Conservation (phyloP, 92 coral and sea anemone species). For the Phenganax stokvisi region DNA sequence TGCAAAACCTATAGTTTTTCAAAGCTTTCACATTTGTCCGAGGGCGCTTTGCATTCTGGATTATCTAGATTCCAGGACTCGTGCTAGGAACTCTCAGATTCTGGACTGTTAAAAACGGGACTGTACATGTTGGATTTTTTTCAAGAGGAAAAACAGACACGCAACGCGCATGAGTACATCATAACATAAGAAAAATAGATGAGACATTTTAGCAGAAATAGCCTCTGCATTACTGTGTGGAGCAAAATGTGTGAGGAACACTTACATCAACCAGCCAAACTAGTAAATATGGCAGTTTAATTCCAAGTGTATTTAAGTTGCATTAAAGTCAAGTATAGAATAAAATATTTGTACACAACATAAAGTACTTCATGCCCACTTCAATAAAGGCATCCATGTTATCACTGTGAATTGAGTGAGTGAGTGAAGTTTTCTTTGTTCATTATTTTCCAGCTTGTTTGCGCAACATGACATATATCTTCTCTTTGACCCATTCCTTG, state of each 20-base stretch:
- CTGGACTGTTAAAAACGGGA: background rate
- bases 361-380: background rate
- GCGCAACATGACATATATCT: slow-evolving; percentile 86
- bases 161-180: no score
- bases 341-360: slow-evolving; percentile 11
- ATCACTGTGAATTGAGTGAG: background rate
- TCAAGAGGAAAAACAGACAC: background rate
- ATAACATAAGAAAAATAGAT: no score
- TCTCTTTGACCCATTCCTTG: slow-evolving; percentile 96
- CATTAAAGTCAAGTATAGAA: background rate
- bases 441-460: slow-evolving; percentile 90
- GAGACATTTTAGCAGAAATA: no score
- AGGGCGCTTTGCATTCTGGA: background rate
- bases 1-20: slow-evolving; percentile 13
- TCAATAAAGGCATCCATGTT: background rate
- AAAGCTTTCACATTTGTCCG: background rate
- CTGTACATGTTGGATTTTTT: background rate
- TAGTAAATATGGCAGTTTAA: no score
- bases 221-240: no score
- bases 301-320: no score
- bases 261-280: no score
- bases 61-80: background rate
- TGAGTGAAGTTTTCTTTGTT: background rate
- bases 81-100: background rate
- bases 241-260: no score